Evolutionary conservation across 2,888 invertebrate species (phyloP).

Genomic region (Pyrocoelia pectoralis): DNA sequence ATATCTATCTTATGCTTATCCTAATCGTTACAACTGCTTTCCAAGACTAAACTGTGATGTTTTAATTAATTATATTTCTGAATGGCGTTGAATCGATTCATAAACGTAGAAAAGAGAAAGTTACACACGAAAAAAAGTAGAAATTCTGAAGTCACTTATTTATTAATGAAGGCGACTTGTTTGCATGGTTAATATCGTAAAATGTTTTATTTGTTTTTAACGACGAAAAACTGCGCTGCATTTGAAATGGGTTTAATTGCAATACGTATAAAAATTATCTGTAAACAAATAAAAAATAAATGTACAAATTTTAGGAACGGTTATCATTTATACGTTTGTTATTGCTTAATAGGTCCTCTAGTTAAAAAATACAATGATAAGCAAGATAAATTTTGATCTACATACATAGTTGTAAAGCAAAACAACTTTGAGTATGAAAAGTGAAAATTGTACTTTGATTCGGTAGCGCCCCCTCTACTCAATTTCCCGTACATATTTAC

Average conservation of each 20-base stretch:
- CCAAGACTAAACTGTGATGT: not conserved
- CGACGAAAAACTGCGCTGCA: not conserved
- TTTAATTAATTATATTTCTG: not conserved
- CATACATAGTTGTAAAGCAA: not conserved
- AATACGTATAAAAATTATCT: not conserved
- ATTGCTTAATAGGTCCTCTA: conserved; percentile 5
- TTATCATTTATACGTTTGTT: not conserved
- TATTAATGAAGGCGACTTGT: not conserved
- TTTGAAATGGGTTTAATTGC: not conserved
- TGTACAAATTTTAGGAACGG: not conserved
- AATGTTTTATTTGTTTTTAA: too few relatives aligned
- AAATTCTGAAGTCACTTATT: not conserved
- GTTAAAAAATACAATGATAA: conserved; percentile 8
- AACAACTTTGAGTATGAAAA: conserved; percentile 7
- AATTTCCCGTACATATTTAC: conserved; percentile 22
- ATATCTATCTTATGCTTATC: too few relatives aligned
- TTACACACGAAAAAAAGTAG: too few relatives aligned
- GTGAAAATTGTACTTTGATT: conserved; percentile 5
- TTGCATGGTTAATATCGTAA: not conserved
- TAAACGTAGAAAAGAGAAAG: not conserved
- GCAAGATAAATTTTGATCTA: not conserved
- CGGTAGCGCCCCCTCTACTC: too few relatives aligned
- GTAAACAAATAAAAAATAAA: not conserved
- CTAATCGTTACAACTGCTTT: too few relatives aligned
- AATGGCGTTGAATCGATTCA: conserved; percentile 6